Evolutionary conservation across 2,113 vertebrate species (phyloP).

Genomic region (Mustelus asterias): DNA sequence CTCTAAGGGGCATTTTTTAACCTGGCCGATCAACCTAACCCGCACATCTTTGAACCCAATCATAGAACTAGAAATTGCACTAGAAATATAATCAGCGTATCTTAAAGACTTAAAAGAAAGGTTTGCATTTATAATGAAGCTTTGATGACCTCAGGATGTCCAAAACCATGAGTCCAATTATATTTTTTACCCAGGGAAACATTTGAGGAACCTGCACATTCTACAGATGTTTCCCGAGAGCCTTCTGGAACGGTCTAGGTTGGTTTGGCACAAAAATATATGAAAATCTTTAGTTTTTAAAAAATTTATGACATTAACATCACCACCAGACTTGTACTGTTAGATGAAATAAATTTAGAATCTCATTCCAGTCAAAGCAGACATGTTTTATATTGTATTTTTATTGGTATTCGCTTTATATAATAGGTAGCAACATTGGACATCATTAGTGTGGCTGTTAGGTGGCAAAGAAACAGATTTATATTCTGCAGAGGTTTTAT

Average conservation of each 20-base stretch:
- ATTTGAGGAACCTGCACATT: not conserved
- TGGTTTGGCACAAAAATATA: not conserved
- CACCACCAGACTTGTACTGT: not conserved
- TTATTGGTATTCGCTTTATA: slow-evolving; percentile 15
- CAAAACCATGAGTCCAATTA: not conserved
- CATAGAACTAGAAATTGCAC: not conserved
- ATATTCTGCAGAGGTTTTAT: not conserved
- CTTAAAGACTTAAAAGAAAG: not conserved
- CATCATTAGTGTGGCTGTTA: slow-evolving; percentile 30
- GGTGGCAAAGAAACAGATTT: slow-evolving; percentile 29
- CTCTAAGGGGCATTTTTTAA: no score
- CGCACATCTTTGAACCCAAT: no score
- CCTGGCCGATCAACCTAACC: no score
- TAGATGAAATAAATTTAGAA: not conserved
- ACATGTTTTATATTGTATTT: slow-evolving; percentile 21
- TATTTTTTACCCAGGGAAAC: not conserved
- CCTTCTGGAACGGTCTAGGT: not conserved
- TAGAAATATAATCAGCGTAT: not conserved
- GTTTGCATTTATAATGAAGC: not conserved
- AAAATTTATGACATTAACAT: not conserved
- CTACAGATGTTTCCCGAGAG: not conserved
- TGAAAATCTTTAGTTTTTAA: not conserved
- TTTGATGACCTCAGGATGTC: not conserved
- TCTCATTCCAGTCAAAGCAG: slow-evolving; percentile 28
- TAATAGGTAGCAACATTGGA: slow-evolving; percentile 21